Base-by-base conservation (phyloP, 2,888 invertebrate genomes). In the Idaea aversata region DNA sequence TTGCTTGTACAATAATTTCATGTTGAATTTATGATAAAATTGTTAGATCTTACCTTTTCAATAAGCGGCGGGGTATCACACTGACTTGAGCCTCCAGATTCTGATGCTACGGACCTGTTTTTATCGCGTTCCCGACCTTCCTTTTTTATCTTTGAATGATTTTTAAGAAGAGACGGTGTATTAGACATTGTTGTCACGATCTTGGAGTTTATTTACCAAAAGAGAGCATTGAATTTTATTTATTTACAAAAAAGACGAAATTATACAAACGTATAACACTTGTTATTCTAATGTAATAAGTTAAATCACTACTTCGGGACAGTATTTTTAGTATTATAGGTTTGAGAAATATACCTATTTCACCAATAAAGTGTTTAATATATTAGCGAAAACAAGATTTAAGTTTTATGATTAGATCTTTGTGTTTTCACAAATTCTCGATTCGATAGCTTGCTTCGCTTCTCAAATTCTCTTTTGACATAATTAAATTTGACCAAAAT, bases 31-130 rank as follows among this genome's bases (percentile, higher is more conserved):
- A 61, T 15, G 66, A 67, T 15, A 6, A 59, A 2, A 34, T 4
- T 61, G 57, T 36, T 35, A 59, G 47, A 47, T 69, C 69, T 76
- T 85, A 89, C 93, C 89, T 91, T 93, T 72, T 93, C 93, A 62
- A 78, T 84, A 47, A 91, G 82, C 10, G 93, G 92, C 13, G 93
- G 91, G 35, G 91, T 92, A 74, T 93, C 93, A 72, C 92, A 91
- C 72, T 93, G 91, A 74, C 92, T 93, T 65, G 93, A 91, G 34
- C 92, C 92, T 5, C 92, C 93, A 34, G 93, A 92, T 75, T 93
- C 93, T 1, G 92, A 91, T 15, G 88, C 83, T 36, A 88, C 80
- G 4, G 88, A 81, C 70, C 88, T 91, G 71, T 86, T 90, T 86
- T 86, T 89, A 73, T 93, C 93, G 64, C 92, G 88, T 63, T 92